Evolutionary conservation across 2,888 invertebrate species (phyloP).

Genomic region (Eristalinus sepulchralis): DNA sequence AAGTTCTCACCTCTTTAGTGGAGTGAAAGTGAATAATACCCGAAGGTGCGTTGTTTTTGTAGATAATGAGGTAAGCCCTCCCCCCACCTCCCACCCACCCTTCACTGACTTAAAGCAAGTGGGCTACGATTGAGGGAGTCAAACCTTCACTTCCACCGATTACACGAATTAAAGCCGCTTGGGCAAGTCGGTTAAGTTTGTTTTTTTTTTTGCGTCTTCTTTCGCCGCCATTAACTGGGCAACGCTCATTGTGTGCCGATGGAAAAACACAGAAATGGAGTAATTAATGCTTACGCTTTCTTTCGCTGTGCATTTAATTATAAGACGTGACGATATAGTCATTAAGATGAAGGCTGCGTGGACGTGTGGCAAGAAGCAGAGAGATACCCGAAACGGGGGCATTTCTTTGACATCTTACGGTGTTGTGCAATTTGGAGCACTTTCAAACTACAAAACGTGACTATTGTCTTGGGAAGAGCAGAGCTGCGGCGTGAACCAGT

Average conservation of each 20-base stretch:
- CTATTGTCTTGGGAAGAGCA: neutral
- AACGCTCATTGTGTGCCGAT: neutral
- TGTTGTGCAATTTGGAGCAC: neutral
- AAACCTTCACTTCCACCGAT: neutral
- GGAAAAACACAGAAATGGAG: neutral
- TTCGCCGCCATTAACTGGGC: neutral
- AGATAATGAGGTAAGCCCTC: neutral
- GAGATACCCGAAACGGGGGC: neutral
- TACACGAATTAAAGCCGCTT: neutral
- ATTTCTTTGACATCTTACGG: neutral
- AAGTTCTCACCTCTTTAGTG: neutral
- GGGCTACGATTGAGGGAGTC: neutral
- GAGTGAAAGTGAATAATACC: slow-evolving; percentile 25
- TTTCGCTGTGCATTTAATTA: neutral
- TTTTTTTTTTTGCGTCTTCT: neutral
- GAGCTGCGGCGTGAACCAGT: neutral
- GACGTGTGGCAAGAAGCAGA: neutral
- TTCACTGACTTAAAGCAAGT: too few species aligned
- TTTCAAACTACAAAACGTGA: neutral
- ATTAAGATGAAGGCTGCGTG: neutral
- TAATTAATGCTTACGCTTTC: neutral
- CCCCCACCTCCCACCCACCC: too few species aligned
- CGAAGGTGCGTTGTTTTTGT: slow-evolving; percentile 12
- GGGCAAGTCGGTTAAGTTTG: neutral
- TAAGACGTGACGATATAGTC: neutral